phyloP scores from a whole-genome alignment of 2,113 vertebrate genomes.

The Onychostruthus taczanowskii region DNA sequence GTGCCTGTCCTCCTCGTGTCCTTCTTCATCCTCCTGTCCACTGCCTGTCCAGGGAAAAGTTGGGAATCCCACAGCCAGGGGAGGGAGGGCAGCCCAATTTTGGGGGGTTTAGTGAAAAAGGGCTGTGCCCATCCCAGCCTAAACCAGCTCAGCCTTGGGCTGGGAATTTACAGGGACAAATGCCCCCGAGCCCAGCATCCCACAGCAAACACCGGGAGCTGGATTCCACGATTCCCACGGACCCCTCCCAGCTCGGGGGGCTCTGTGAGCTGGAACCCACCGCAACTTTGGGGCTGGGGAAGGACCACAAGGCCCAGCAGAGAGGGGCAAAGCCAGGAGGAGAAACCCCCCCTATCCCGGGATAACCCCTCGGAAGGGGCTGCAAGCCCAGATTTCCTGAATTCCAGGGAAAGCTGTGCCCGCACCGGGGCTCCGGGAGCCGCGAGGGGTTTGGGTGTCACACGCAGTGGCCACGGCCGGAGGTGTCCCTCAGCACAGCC shows the following conservation, averaged over 20 bases:
- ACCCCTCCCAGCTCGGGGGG: not conserved
- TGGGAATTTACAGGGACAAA: not conserved
- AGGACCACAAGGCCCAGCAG: fast-evolving
- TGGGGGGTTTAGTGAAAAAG: not conserved
- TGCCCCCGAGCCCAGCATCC: no score
- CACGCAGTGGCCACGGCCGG: fast-evolving
- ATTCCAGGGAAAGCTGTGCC: not conserved
- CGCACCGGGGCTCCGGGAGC: fast-evolving
- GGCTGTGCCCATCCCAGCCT: not conserved
- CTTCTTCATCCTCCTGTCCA: not conserved
- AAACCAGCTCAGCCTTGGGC: not conserved
- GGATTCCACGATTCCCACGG: no score
- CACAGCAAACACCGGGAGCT: no score
- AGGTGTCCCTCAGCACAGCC: not conserved
- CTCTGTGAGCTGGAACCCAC: fast-evolving
- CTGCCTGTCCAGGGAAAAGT: not conserved
- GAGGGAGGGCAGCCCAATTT: not conserved
- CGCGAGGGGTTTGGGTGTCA: fast-evolving
- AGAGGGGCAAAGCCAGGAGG: not conserved
- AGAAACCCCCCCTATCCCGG: fast-evolving
- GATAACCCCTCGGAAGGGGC: fast-evolving
- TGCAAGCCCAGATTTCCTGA: not conserved
- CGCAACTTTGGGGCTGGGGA: not conserved
- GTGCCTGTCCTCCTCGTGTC: not conserved
- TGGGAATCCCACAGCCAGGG: fast-evolving